Percentiles rank a stretch among this genome's conserved stretches.
These are phyloP conservation scores for Lacanobia oleracea DNA, from an alignment of 2,888 invertebrate genomes.

Conservation along the genomic window DNA sequence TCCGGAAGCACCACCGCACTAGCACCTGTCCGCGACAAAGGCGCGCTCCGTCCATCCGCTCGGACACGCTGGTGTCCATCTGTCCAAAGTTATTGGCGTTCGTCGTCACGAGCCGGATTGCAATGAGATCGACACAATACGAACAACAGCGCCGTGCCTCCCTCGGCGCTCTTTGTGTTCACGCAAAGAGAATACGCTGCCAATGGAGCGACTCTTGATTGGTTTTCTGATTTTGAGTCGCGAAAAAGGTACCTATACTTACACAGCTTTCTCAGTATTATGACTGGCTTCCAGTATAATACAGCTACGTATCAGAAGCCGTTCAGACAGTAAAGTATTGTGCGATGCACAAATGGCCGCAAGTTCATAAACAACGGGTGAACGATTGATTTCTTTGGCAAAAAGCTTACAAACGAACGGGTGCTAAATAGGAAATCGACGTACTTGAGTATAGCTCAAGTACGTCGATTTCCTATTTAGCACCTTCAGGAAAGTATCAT, in stretches of 20 bases:
- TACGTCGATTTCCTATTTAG: no score
- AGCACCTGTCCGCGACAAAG: not conserved
- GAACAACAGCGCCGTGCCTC: not conserved
- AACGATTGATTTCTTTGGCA: no score
- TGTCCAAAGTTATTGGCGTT: conserved; percentile 11
- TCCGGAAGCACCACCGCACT: not conserved
- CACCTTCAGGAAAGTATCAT: no score
- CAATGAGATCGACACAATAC: conserved; percentile 22
- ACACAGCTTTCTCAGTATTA: not conserved
- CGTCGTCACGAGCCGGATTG: not conserved
- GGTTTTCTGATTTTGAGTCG: not conserved
- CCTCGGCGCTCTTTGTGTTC: not conserved
- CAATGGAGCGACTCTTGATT: not conserved
- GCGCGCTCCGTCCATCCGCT: not conserved
- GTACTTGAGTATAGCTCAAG: no score
- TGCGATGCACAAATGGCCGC: no score
- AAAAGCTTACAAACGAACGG: no score
- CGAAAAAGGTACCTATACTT: not conserved
- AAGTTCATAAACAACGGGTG: no score
- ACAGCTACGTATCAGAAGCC: not conserved
- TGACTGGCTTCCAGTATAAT: not conserved
- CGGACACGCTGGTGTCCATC: conserved; percentile 15
- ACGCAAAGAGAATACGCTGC: not conserved
- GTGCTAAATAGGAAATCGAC: no score
- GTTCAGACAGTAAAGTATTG: no score